Base-by-base conservation (phyloP, 2,797 vertebrate genomes). In the Gallinago nigripennis region DNA sequence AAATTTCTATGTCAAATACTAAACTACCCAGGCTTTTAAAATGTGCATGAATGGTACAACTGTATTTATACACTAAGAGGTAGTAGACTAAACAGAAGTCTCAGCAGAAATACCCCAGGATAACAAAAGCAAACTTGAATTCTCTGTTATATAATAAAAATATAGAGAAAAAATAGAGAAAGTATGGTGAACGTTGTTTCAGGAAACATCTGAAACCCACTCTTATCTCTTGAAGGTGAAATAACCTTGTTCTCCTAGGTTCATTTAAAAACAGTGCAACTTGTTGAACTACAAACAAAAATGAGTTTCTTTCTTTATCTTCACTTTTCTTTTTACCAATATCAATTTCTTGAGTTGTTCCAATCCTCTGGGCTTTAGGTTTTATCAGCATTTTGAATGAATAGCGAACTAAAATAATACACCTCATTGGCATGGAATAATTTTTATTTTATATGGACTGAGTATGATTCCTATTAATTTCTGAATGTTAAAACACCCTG, bases 301-400 rank as follows among this genome's bases (percentile, higher is more conserved):
- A 72, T 65, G 0, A 41, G 16, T 54, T 80, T 83, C 31, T 79
- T 80, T 43, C 41, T 90, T 94, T 86, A 66, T 75, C 37, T 86
- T 94, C 35, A 88, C 9, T 90, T 93, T 95, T 87, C n/a, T 46
- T 95, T 84, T 84, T 79, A 83, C 28, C 43, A 53, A 13, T 84
- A 91, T 58, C 12, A 71, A 4, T 86, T 88, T 92, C 50, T 92
- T 63, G 24, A 84, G 16, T 33, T 95, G 9, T 84, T 89, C 89
- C 43, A 80, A 17, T 87, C 16, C 27, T 80, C 35, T 60, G 8
- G 11, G 23, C 6, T 86, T 89, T 18, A 82, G 12, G 9, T 81
- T 87, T 95, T 92, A 86, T 46, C 77, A 86, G 19, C 5, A 68
- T 66, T 83, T 86, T 86, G 28, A 94, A 82, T 84, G 54, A 96